Conservation (phyloP, 2,113 vertebrate genomes). For the Carassius auratus region DNA sequence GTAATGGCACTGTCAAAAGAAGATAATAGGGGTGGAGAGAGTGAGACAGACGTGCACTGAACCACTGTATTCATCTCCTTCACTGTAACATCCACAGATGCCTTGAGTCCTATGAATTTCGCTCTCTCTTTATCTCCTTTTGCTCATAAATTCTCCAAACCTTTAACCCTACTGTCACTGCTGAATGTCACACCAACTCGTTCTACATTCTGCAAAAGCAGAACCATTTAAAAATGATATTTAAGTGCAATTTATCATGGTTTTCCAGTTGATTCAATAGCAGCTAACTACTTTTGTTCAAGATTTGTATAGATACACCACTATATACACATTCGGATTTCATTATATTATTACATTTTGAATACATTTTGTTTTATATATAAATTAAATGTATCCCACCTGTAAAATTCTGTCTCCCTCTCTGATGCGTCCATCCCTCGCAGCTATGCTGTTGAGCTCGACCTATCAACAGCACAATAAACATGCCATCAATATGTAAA, state of each 20-base stretch:
- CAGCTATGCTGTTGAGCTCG: slow-evolving; percentile 91
- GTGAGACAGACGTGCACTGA: slow-evolving; percentile 28
- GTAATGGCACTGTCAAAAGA: slow-evolving; percentile 94
- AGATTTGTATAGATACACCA: neutral
- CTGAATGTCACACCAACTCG: slow-evolving; percentile 25
- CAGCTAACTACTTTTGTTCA: neutral
- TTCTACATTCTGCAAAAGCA: neutral
- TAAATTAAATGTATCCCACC: slow-evolving; percentile 66
- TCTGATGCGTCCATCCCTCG: slow-evolving; percentile 89
- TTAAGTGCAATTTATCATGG: neutral
- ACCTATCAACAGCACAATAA: slow-evolving; percentile 73
- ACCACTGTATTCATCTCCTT: slow-evolving; percentile 35
- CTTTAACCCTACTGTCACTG: neutral
- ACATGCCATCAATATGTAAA: slow-evolving; percentile 14
- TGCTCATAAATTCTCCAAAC: neutral
- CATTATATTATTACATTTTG: no score
- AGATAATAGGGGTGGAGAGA: slow-evolving; percentile 86
- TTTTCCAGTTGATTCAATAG: neutral
- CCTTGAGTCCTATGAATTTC: neutral
- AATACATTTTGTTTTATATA: no score
- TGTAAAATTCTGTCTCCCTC: slow-evolving; percentile 95
- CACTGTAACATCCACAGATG: slow-evolving; percentile 28
- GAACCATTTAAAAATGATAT: neutral
- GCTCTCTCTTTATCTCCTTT: slow-evolving; percentile 11
- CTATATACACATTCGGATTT: no score